A percentile compares a stretch with the other conserved stretches of the same genome.
Conservation (phyloP, 2,797 vertebrate genomes). For the Leucoraja ocellata region DNA sequence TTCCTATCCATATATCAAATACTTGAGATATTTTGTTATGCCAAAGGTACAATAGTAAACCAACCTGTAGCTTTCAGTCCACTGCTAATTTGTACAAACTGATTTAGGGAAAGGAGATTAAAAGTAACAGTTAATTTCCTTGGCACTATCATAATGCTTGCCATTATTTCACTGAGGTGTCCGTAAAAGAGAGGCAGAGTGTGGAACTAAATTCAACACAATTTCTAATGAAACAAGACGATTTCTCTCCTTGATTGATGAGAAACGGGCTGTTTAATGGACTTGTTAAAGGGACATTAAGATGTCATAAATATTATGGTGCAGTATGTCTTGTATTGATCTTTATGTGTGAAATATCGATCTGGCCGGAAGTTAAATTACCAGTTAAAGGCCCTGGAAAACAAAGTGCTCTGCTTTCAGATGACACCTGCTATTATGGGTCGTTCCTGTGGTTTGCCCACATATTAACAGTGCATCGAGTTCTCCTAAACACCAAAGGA, state of each 20-base stretch:
- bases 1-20: background rate
- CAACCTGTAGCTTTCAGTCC: background rate
- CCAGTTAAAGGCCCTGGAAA: background rate
- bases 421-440: background rate
- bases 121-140: background rate
- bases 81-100: background rate
- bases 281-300: background rate
- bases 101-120: background rate
- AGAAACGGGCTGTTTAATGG: background rate
- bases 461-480: background rate
- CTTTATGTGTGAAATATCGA: background rate
- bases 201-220: background rate
- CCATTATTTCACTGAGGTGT: background rate
- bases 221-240: background rate
- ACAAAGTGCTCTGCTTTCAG: background rate
- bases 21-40: background rate
- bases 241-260: background rate
- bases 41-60: no score
- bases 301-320: background rate
- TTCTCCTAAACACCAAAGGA: background rate
- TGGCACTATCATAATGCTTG: background rate
- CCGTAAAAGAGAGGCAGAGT: background rate
- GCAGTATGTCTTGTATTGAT: conserved; percentile 8
- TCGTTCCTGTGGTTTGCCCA: background rate
- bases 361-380: background rate